Base-by-base conservation (phyloP, 2,888 invertebrate species). In the Nasonovia ribisnigri region DNA sequence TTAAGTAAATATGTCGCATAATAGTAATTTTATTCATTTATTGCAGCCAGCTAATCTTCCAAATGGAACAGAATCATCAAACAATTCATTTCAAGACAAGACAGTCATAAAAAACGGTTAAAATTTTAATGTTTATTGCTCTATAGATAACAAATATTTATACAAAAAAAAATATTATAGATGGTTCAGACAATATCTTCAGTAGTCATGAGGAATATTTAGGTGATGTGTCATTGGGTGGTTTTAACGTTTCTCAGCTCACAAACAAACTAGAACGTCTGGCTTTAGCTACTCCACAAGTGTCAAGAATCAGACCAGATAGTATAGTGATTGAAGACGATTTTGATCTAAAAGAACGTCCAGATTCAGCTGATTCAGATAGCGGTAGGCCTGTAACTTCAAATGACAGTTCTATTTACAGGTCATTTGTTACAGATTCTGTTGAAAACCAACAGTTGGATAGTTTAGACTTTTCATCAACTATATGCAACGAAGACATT, bases 371-470 rank as follows among this genome's bases (percentile, higher is more conserved):
- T n/a, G 93, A 93, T 93, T 93, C 93, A 86, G 93, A 93, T 11
- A 93, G 93, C 5, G 93, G 93, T 48, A 90, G 90, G 51, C 93
- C 93, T 60, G 60, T 93, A 24, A 93, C 90, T 24, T 93, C 93
- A 29, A 93, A 93, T 67, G 88, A 93, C 51, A 93, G 93, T 86
- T 93, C 93, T 48, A 87, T 93, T 90, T 93, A 93, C 42, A 90
- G 67, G 43, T 93, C 93, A 86, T 93, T 93, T 90, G n/a, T 93
- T 42, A 42, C 60, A 67, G 93, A 93, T 84, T 90, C 84, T 87
- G 93, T 93, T 60, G 93, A 93, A 93, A 90, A 90, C n/a, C 93
- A 90, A 93, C 90, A 93, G 43, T 93, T 93, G 4, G 93, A 93
- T 13, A 86, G 89, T 84, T 87, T 93, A 86, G 93, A 93, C 29